phyloP scores from a whole-genome alignment of 2,113 vertebrate genomes.

The Crotalus horridus region DNA sequence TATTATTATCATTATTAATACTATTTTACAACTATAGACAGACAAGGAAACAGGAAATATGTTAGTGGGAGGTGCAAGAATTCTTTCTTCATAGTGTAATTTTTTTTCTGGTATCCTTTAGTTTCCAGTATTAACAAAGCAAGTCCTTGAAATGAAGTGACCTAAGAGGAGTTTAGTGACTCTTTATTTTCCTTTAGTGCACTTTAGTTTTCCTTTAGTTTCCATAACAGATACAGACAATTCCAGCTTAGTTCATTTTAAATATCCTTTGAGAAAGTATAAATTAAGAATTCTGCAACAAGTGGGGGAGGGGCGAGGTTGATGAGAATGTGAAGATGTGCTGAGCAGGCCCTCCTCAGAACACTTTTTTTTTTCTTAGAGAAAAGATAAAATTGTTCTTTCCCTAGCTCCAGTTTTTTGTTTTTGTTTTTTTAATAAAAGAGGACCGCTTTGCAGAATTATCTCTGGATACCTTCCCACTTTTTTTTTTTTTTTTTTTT shows the following conservation, averaged over 20 bases:
- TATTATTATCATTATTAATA: neutral
- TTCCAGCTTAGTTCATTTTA: constrained; percentile 31
- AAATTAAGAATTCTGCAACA: constrained; percentile 21
- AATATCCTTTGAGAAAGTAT: constrained; percentile 46
- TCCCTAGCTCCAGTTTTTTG: neutral
- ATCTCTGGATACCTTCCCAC: neutral
- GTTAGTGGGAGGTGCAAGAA: constrained; percentile 54
- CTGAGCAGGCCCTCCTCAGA: constrained; percentile 4
- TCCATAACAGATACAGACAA: constrained; percentile 13
- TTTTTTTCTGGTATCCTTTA: constrained; percentile 45
- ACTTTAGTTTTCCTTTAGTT: neutral
- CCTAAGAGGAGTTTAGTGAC: neutral
- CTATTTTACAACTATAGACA: neutral
- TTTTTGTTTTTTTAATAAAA: neutral
- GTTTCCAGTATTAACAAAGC: constrained; percentile 45
- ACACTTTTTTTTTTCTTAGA: neutral
- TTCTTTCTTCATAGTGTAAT: constrained; percentile 52
- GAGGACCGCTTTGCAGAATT: neutral
- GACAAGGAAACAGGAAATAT: constrained; percentile 60
- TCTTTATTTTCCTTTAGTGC: constrained; percentile 31
- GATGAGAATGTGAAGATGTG: constrained; percentile 7
- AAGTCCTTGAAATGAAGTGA: constrained; percentile 8
- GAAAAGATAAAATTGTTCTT: neutral
- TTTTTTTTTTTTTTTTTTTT: neutral
- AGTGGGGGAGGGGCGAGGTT: neutral